These are phyloP conservation scores for Brachionus paranguensis DNA, from an alignment of 1,140 invertebrate species.

Conservation along the genomic window DNA sequence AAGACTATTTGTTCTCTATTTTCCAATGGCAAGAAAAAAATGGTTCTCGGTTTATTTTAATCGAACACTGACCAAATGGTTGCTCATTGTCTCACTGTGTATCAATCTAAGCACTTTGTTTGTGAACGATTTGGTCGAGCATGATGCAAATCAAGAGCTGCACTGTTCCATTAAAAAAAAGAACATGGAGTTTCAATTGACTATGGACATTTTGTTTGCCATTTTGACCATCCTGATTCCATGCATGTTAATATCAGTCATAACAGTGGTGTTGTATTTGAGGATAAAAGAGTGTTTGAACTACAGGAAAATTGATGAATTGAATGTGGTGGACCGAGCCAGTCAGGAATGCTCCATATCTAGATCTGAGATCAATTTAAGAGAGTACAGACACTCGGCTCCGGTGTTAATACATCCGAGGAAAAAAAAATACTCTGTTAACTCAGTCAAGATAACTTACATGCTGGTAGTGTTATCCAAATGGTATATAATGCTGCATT, in stretches of 20 bases:
- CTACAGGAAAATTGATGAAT: not conserved
- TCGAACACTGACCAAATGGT: not conserved
- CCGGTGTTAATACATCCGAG: not conserved
- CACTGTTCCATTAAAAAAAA: conserved; percentile 14
- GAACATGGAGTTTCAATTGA: not conserved
- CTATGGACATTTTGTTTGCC: not conserved
- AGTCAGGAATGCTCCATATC: not conserved
- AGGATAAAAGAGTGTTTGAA: not conserved
- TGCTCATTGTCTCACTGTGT: not conserved
- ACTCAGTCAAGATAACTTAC: not conserved
- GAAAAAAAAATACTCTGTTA: not conserved
- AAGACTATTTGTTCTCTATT: not conserved
- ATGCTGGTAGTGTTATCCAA: conserved; percentile 9
- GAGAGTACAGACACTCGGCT: not conserved
- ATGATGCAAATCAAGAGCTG: not conserved
- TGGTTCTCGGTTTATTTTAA: not conserved
- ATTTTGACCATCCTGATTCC: not conserved
- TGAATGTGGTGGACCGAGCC: not conserved
- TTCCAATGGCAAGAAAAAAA: conserved; percentile 4
- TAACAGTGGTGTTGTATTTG: not conserved
- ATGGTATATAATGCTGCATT: conserved; percentile 18
- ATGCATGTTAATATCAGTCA: not conserved
- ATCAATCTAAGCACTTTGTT: not conserved
- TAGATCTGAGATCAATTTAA: not conserved
- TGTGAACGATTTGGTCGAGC: not conserved